Conservation (phyloP, 2,797 vertebrate genomes). For the Dicrostonyx torquatus region DNA sequence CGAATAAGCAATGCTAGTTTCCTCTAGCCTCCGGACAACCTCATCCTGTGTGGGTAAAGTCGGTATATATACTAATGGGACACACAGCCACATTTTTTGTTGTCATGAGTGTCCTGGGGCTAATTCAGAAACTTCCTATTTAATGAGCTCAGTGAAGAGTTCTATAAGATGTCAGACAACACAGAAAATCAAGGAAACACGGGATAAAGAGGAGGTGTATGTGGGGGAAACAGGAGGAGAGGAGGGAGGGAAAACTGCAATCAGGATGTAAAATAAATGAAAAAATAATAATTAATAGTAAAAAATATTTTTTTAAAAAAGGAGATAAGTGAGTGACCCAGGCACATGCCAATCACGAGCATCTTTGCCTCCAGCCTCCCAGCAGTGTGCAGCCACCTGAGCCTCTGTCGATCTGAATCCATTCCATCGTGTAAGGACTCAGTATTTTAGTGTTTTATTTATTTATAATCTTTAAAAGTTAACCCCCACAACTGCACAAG, state of each 20-base stretch:
- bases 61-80: neutral
- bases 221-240: neutral
- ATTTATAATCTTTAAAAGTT: constrained; percentile 47
- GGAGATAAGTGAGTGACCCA: neutral
- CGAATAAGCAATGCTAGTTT: neutral
- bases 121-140: constrained; percentile 29
- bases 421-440: neutral
- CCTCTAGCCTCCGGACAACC: neutral
- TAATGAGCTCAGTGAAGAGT: neutral
- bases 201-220: neutral
- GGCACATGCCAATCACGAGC: neutral
- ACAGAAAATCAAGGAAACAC: neutral
- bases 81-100: neutral
- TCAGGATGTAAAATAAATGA: neutral
- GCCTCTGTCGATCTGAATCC: neutral
- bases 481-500: constrained; percentile 88
- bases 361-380: neutral
- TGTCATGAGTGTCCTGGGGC: neutral
- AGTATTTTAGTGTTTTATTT: neutral
- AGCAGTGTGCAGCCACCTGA: neutral
- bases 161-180: neutral
- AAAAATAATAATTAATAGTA: neutral
- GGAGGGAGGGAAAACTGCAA: neutral
- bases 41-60: neutral
- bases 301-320: neutral